Base-by-base conservation (phyloP, 2,797 vertebrate genomes). In the Streptopelia turtur region DNA sequence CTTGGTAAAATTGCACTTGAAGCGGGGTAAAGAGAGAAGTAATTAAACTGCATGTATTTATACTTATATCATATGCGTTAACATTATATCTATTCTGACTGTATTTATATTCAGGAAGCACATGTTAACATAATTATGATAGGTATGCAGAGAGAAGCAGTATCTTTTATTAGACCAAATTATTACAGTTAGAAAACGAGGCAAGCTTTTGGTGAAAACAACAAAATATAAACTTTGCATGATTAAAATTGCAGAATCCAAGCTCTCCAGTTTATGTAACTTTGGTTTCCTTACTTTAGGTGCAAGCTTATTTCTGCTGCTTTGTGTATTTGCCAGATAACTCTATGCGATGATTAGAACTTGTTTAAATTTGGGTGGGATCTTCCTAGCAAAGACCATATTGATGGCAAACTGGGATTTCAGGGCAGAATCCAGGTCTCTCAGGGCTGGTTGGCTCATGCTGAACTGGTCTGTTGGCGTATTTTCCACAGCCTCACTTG, bases 131-230 rank as follows among this genome's bases (percentile, higher is more conserved):
- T 83, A 56, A 59, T 64, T 50, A 53, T 39, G 75, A 22, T 66
- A 28, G 64, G 49, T 89, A 3, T 52, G 13, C 72, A 55, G 80
- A 18, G 75, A 92, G 68, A 50, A 93, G 83, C 59, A 79, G n/a
- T 41, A 24, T 80, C 82, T 94, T 87, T 92, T 85, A 87, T 95
- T 94, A 87, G 84, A 79, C 28, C 25, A 35, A 87, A 59, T 83
- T 16, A 85, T 94, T 85, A 17, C 30, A 75, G 37, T 57, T 41
- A 81, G 85, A 90, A 95, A 83, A 66, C 0, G 13, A 81, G 69
- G 28, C n/a, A 81, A 65, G 49, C 63, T 91, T 93, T 87, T 83
- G 56, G 71, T 93, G 89, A 56, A 79, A 93, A 59, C 20, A 59
- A 31, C 27, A 25, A 30, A 7, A 2, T 50, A 41, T 74, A 45